Conservation (phyloP, 2,113 vertebrate species). For the Urocolius indicus region DNA sequence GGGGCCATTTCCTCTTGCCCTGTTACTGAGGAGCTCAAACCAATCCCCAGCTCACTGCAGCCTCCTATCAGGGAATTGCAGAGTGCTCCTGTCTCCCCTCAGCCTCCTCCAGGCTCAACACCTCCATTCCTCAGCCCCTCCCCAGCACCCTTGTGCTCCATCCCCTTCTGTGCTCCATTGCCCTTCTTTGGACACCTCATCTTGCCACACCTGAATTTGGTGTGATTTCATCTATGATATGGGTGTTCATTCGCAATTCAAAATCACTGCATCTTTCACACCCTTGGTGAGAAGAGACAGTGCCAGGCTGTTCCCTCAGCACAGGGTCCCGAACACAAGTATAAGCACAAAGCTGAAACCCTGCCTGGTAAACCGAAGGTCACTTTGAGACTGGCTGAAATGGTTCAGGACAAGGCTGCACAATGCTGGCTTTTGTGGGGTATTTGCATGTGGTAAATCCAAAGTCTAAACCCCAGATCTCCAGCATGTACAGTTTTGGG, state of each 20-base stretch:
- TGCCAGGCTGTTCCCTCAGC: background rate
- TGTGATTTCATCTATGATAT: background rate
- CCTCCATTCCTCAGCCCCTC: too few species aligned
- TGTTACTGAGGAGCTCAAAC: too few species aligned
- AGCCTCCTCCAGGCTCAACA: too few species aligned
- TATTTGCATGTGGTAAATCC: background rate
- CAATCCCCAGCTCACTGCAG: too few species aligned
- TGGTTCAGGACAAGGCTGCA: background rate
- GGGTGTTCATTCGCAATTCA: background rate
- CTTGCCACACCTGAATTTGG: background rate
- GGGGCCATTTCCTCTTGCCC: too few species aligned
- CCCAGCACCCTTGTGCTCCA: too few species aligned
- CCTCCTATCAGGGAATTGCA: too few species aligned
- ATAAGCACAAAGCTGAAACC: background rate
- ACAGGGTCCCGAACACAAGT: background rate
- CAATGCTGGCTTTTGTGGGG: background rate
- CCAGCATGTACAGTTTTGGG: background rate
- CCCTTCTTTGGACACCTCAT: too few species aligned
- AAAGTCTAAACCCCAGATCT: background rate
- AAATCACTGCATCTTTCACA: background rate
- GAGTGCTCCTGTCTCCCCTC: too few species aligned
- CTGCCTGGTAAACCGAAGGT: background rate
- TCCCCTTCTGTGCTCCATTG: too few species aligned
- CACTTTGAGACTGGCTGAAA: background rate
- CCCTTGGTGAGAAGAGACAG: background rate